phyloP scores from a whole-genome alignment of 37 sponge, comb jelly and placozoan species.

The Eunapius fragilis region DNA sequence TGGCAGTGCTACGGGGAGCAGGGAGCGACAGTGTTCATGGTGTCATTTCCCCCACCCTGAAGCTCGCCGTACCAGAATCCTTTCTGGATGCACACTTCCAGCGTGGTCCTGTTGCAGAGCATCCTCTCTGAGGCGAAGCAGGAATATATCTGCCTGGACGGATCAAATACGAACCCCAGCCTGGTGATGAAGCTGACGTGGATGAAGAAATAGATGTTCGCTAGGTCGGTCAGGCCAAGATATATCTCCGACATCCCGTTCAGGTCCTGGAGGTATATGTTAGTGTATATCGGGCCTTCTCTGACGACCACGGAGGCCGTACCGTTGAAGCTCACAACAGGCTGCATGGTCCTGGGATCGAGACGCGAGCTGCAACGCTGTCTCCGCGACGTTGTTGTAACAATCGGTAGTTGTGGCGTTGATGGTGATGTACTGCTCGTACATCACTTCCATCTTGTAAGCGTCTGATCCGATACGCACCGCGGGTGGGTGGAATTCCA shows the following conservation, averaged over 20 bases:
- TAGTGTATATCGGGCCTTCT: neutral
- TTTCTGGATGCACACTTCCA: conserved; percentile 3
- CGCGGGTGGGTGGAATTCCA: neutral
- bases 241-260: neutral
- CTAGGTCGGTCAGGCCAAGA: neutral
- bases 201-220: neutral
- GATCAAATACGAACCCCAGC: neutral
- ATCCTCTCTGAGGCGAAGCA: neutral
- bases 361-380: neutral
- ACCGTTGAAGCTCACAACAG: neutral
- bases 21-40: neutral
- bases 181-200: neutral
- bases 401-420: neutral
- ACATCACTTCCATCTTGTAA: neutral
- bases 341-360: neutral
- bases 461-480: neutral
- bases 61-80: conserved; percentile 1
- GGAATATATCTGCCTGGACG: conserved; percentile 1
- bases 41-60: neutral
- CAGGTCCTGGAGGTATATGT: neutral
- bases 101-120: neutral
- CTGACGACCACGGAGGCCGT: neutral
- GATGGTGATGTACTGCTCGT: neutral
- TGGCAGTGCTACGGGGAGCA: neutral
- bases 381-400: neutral